A percentile compares a stretch with the other conserved stretches of the same genome.
phyloP scores from a whole-genome alignment of 2,113 vertebrate genomes.

The Ivindomyrus marchei region DNA sequence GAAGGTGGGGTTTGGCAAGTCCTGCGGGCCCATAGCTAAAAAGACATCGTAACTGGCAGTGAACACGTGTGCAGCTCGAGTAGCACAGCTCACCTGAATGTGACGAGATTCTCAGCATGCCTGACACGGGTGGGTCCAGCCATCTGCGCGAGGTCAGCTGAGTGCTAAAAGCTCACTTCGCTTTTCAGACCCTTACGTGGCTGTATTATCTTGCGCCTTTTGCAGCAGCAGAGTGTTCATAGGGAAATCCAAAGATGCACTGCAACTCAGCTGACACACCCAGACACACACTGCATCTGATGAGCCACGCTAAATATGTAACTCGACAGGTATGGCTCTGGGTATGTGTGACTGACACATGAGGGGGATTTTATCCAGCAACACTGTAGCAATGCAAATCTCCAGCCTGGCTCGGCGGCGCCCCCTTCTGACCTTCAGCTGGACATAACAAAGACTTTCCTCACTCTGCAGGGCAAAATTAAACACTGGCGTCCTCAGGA shows the following conservation, averaged over 20 bases:
- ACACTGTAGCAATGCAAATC: neutral
- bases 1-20: neutral
- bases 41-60: neutral
- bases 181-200: neutral
- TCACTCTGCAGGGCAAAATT: neutral
- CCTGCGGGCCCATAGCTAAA: neutral
- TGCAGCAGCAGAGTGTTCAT: neutral
- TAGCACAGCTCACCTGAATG: neutral
- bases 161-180: neutral
- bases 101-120: neutral
- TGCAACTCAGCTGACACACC: neutral
- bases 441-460: neutral
- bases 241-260: neutral
- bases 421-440: neutral
- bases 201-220: neutral
- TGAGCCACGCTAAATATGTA: neutral
- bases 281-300: neutral
- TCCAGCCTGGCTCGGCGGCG: neutral
- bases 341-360: neutral
- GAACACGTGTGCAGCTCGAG: neutral
- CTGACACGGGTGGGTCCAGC: neutral
- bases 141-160: neutral
- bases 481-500: neutral
- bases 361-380: neutral
- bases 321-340: neutral